Evolutionary conservation across 1,140 invertebrate species (phyloP).

Genomic region (Orius insidiosus): DNA sequence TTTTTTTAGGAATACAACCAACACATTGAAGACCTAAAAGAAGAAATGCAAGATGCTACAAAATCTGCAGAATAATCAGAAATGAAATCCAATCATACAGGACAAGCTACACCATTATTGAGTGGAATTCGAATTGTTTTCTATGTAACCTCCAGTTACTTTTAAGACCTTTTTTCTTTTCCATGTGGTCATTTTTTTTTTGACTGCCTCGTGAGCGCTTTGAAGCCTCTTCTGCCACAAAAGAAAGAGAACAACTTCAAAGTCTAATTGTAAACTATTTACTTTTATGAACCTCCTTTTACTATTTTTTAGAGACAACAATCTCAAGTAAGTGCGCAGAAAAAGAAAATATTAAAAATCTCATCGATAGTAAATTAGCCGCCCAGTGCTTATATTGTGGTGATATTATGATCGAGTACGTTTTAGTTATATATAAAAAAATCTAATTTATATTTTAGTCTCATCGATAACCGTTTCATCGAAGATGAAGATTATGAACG

Average conservation of each 20-base stretch:
- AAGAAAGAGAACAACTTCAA: conserved; percentile 29
- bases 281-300: too few relatives aligned
- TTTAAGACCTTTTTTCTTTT: conserved; percentile 72
- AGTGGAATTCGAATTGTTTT: conserved; percentile 58
- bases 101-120: conserved; percentile 59
- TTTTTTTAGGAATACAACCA: conserved; percentile 61
- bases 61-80: conserved; percentile 71
- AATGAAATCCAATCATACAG: conserved; percentile 75
- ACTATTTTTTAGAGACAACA: conserved; percentile 44
- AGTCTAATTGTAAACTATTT: conserved; percentile 33
- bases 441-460: conserved; percentile 28
- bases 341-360: conserved; percentile 50
- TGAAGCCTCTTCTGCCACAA: conserved; percentile 44
- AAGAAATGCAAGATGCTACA: conserved; percentile 85
- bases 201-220: conserved; percentile 75
- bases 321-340: conserved; percentile 29
- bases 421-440: conserved; percentile 12
- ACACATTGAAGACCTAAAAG: conserved; percentile 72
- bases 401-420: conserved; percentile 68
- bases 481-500: conserved; percentile 61
- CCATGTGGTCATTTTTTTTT: conserved; percentile 88
- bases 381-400: conserved; percentile 89
- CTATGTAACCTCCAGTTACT: conserved; percentile 66
- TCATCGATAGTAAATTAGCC: conserved; percentile 79
- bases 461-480: conserved; percentile 73